Evolutionary conservation across 2,113 vertebrate species (phyloP), one percentile per base, ranked within the genome.

Genomic region (Nothobranchius furzeri): DNA sequence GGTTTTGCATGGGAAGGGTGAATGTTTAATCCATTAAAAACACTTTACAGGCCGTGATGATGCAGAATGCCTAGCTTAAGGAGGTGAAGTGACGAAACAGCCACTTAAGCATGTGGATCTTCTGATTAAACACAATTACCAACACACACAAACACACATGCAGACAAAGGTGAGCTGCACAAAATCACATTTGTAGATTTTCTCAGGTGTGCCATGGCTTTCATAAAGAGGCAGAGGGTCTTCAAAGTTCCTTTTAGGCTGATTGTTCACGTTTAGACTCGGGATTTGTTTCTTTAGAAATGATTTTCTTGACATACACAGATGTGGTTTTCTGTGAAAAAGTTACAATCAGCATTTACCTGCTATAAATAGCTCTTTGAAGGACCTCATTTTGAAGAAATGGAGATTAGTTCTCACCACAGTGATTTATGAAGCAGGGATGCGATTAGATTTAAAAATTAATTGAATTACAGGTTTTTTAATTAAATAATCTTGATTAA

Each of bases 11-110:
- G 91, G 92, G 90, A 92, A 94, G 95, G 93, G 96, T 96, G 94
- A 95, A 96, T 95, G 95, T 95, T 95, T 96, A 96, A 98, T 97
- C 96, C 93, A 95, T 97, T 96, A 96, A 96, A 20, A 95, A 89
- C 87, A 8, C 7, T 11, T 42, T 42, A 7, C 40, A 42, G 40
- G 30, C 89, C 56, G 78, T 69, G 74, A 82, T 78, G 80, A 64
- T 30, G 30, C 62, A 64, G 80, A 75, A 74, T 79, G 75, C 64
- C 78, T 81, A 64, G 24, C 70, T 84, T 62, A 80, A 43, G 24
- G 56, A 82, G 48, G 54, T 35, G 60, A 48, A 7, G 70, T 43
- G 71, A 71, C 68, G 52, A 64, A 60, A 66, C 68, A 37, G 67
- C 36, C 51, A 43, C 50, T 43, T 17, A 66, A 46, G 45, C 50